These are phyloP conservation scores for Sympetrum striolatum DNA, from an alignment of 2,888 invertebrate species.

Conservation along the genomic window DNA sequence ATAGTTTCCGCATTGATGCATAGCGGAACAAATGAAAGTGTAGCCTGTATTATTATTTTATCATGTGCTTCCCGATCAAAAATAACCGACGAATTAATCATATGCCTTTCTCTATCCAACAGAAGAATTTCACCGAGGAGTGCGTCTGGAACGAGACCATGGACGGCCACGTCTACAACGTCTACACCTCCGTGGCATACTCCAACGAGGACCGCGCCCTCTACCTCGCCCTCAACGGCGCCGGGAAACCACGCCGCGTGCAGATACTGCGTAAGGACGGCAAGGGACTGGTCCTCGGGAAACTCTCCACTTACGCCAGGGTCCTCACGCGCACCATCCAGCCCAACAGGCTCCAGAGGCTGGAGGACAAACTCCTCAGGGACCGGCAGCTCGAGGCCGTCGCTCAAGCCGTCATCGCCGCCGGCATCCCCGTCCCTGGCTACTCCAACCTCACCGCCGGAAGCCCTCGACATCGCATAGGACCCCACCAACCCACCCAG, in stretches of 20 bases:
- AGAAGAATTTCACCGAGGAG: conserved; percentile 83
- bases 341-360: conserved; percentile 62
- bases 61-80: not conserved
- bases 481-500: not conserved
- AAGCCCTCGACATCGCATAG: not conserved
- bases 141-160: conserved; percentile 88
- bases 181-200: conserved; percentile 79
- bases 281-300: conserved; percentile 67
- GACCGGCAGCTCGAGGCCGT: not conserved
- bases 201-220: conserved; percentile 70
- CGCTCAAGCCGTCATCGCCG: not conserved
- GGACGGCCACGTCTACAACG: conserved; percentile 85
- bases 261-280: conserved; percentile 67
- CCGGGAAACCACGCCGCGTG: conserved; percentile 75
- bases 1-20: no score
- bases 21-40: no score
- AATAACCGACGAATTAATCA: not conserved
- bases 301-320: conserved; percentile 76
- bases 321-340: conserved; percentile 70
- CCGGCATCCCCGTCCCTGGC: not conserved
- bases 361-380: conserved; percentile 52
- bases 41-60: no score
- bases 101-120: conserved; percentile 64
- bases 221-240: conserved; percentile 78
- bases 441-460: conserved; percentile 12